Conservation (phyloP, 2,797 vertebrate genomes). For the Centroberyx gerrardi region DNA sequence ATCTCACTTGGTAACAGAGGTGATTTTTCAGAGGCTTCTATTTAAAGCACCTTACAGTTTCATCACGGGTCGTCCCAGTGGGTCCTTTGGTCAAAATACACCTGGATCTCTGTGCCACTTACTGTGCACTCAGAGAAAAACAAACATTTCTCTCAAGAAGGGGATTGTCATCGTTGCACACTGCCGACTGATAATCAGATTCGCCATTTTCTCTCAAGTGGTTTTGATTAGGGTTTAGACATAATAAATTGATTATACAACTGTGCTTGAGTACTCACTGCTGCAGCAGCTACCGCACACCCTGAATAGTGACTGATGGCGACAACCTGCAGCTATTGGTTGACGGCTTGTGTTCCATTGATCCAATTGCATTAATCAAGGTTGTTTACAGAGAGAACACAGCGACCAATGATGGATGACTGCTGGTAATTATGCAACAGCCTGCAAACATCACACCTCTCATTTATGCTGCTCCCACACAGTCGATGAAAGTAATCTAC, state of each 20-base stretch:
- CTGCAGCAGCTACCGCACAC: slow-evolving; percentile 23
- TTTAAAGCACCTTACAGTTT: too few relatives aligned
- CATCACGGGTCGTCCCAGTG: too few relatives aligned
- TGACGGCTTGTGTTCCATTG: slow-evolving; percentile 64
- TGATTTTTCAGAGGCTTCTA: too few relatives aligned
- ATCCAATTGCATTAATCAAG: slow-evolving; percentile 78
- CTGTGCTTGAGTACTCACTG: slow-evolving; percentile 26
- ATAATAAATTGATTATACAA: slow-evolving; percentile 50
- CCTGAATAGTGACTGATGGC: slow-evolving; percentile 63
- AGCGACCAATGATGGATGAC: slow-evolving; percentile 64
- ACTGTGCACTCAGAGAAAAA: slow-evolving; percentile 6
- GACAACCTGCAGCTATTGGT: slow-evolving; percentile 59
- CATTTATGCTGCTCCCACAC: slow-evolving; percentile 42
- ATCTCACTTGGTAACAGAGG: background rate
- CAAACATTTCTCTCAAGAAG: slow-evolving; percentile 4
- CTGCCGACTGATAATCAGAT: slow-evolving; percentile 46
- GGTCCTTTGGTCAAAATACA: background rate
- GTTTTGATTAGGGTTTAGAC: slow-evolving; percentile 58
- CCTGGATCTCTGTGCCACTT: slow-evolving; percentile 13
- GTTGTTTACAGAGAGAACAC: slow-evolving; percentile 69
- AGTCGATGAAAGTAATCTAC: slow-evolving; percentile 57
- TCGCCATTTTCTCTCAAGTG: slow-evolving; percentile 39
- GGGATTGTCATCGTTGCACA: slow-evolving; percentile 29
- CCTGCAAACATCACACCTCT: slow-evolving; percentile 66
- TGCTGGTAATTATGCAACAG: slow-evolving; percentile 64